These are phyloP conservation scores for Holcopasites calliopsidis DNA, from an alignment of 1,140 invertebrate genomes.

Conservation along the genomic window DNA sequence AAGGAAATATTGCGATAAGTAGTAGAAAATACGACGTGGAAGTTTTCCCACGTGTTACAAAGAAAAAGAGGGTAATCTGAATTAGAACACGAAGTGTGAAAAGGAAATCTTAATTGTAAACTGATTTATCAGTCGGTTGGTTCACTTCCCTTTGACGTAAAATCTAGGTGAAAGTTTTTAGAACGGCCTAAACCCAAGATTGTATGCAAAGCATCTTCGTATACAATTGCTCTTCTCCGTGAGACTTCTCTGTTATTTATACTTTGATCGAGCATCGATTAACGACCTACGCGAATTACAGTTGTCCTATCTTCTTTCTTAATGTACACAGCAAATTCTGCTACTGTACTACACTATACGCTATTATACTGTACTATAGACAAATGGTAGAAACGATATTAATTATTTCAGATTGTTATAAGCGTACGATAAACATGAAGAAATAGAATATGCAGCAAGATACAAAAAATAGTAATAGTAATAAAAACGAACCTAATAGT, in stretches of 20 bases:
- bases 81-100: slow-evolving; percentile 20
- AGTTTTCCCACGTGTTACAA: slow-evolving; percentile 7
- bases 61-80: slow-evolving; percentile 11
- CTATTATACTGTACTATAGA: too few relatives aligned
- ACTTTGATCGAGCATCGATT: slow-evolving; percentile 32
- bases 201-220: slow-evolving; percentile 37
- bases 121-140: slow-evolving; percentile 34
- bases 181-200: slow-evolving; percentile 11
- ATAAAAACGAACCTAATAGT: too few relatives aligned
- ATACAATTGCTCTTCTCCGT: slow-evolving; percentile 39
- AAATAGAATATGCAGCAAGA: too few relatives aligned
- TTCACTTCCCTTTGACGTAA: slow-evolving; percentile 36
- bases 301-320: background rate
- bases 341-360: background rate
- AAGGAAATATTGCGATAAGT: slow-evolving; percentile 11
- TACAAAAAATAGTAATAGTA: too few relatives aligned
- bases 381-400: background rate
- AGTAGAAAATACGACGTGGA: background rate
- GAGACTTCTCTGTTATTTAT: slow-evolving; percentile 51
- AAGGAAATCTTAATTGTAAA: slow-evolving; percentile 35
- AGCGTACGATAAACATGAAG: too few relatives aligned
- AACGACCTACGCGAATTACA: background rate
- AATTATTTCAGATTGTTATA: background rate
- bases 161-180: slow-evolving; percentile 34
- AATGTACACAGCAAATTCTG: background rate